Evolutionary conservation across 92 coral and sea anemone species (phyloP).

Genomic region (Actinostola sp.): DNA sequence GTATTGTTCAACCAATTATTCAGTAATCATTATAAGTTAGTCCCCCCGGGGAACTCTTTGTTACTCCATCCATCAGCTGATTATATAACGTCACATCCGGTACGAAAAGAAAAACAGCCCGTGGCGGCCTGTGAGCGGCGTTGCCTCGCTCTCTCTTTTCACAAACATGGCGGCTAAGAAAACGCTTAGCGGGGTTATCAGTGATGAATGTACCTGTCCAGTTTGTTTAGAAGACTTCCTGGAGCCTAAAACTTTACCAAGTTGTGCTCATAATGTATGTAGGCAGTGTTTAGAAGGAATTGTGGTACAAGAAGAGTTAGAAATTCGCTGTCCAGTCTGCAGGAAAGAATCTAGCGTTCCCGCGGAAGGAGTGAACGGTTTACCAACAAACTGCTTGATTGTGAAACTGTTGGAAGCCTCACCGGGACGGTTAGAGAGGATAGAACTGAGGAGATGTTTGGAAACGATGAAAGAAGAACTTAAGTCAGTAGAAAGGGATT

Average conservation of each 20-base stretch:
- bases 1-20: slow-evolving; percentile 24
- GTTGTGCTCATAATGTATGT: slow-evolving; percentile 62
- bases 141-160: not conserved
- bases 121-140: slow-evolving; percentile 21
- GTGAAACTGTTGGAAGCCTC: slow-evolving; percentile 48
- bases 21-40: slow-evolving; percentile 17
- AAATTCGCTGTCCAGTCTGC: slow-evolving; percentile 54
- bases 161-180: slow-evolving; percentile 45
- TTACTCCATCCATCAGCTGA: slow-evolving; percentile 5
- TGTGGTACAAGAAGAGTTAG: slow-evolving; percentile 10
- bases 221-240: slow-evolving; percentile 53
- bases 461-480: slow-evolving; percentile 42
- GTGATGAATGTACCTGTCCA: slow-evolving; percentile 56
- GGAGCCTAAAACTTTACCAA: slow-evolving; percentile 51
- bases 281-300: slow-evolving; percentile 40
- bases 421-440: slow-evolving; percentile 48
- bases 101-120: slow-evolving; percentile 9
- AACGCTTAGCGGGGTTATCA: slow-evolving; percentile 46
- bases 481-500: slow-evolving; percentile 41
- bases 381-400: slow-evolving; percentile 46
- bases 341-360: slow-evolving; percentile 34
- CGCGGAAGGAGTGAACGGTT: slow-evolving; percentile 36
- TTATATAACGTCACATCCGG: slow-evolving; percentile 23
- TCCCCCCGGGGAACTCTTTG: slow-evolving; percentile 18
- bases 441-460: slow-evolving; percentile 35